These are phyloP conservation scores for Myiagra hebetior DNA, from an alignment of 2,113 vertebrate species.

Conservation along the genomic window DNA sequence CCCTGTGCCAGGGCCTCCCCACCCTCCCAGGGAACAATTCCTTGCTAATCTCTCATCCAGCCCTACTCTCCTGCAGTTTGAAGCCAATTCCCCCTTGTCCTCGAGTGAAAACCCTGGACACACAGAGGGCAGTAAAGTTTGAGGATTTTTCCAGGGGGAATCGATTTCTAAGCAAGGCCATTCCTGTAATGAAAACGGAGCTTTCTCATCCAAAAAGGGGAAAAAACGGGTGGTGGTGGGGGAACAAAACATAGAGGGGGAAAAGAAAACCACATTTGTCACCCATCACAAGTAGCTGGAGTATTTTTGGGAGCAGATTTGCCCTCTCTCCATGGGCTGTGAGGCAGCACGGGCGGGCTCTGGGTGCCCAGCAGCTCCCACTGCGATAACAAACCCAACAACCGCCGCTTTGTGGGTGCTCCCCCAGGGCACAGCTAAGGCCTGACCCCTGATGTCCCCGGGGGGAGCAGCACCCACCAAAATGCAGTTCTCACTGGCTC, in stretches of 20 bases:
- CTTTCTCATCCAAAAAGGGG: background rate
- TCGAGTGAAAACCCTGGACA: background rate
- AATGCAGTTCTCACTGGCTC: background rate
- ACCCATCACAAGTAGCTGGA: background rate
- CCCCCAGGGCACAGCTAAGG: background rate
- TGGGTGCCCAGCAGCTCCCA: constrained; percentile 28
- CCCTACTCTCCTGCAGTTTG: background rate
- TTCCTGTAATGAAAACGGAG: background rate
- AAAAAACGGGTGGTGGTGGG: background rate
- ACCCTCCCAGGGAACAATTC: background rate
- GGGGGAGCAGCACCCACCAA: constrained; percentile 40
- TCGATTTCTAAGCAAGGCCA: background rate
- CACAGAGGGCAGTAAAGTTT: background rate
- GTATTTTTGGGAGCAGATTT: constrained; percentile 39
- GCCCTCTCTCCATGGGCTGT: constrained; percentile 14
- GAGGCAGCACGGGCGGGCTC: constrained; percentile 30
- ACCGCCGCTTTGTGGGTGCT: constrained; percentile 18
- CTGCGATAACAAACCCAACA: constrained; percentile 58
- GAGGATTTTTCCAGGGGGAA: background rate
- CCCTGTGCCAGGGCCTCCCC: fast-evolving
- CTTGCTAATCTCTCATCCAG: background rate
- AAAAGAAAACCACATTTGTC: constrained; percentile 50
- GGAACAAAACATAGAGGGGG: background rate
- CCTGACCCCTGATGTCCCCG: constrained; percentile 32
- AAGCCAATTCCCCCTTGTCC: background rate